Percentiles rank a stretch among this genome's conserved stretches.
These are phyloP conservation scores for Oreochromis aureus DNA, from an alignment of 2,113 vertebrate genomes.

Conservation along the genomic window DNA sequence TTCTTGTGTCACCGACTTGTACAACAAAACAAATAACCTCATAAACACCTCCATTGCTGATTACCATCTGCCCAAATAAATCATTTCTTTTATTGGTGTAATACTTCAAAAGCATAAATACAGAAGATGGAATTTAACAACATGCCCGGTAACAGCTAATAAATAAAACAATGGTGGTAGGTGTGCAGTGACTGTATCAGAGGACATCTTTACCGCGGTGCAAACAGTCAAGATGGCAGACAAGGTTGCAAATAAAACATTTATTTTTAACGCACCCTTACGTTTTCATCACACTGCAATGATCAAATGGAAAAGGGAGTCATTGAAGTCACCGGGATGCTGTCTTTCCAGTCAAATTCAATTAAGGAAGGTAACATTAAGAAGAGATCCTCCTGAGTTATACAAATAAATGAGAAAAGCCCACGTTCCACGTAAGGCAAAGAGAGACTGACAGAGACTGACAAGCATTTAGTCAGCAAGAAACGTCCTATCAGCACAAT, in stretches of 20 bases:
- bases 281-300: background rate
- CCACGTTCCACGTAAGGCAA: background rate
- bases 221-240: background rate
- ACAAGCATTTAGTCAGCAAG: background rate
- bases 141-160: background rate
- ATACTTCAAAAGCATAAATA: slow-evolving; percentile 18
- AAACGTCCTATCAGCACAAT: background rate
- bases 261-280: background rate
- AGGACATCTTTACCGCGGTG: background rate
- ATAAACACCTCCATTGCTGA: slow-evolving; percentile 21
- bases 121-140: slow-evolving; percentile 11
- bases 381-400: background rate
- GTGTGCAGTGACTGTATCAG: slow-evolving; percentile 5
- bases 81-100: slow-evolving; percentile 35
- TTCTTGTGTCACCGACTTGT: background rate
- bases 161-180: slow-evolving; percentile 12
- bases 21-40: slow-evolving; percentile 43
- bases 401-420: background rate
- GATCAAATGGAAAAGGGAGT: background rate
- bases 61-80: slow-evolving; percentile 30
- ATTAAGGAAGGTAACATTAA: background rate
- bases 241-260: background rate
- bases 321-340: background rate
- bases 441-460: background rate
- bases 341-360: background rate